phyloP scores from a whole-genome alignment of 2,888 invertebrate genomes.

The Taenaris catops region DNA sequence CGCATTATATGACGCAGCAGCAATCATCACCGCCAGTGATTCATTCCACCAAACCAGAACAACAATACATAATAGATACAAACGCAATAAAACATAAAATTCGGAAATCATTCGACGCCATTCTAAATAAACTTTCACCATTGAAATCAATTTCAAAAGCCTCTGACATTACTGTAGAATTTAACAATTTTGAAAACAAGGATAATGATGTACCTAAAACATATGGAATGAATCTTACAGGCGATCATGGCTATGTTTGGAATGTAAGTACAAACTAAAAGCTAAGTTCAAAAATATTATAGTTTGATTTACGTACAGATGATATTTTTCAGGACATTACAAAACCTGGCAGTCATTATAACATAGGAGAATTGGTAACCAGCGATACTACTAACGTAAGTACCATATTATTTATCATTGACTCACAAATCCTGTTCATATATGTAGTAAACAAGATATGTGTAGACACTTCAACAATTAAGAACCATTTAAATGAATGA shows the following conservation, averaged over 20 bases:
- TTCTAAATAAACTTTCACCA: slow-evolving; percentile 4
- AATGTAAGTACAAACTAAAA: slow-evolving; percentile 17
- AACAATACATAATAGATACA: no score
- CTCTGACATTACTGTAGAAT: background rate
- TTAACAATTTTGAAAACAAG: no score
- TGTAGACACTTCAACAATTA: no score
- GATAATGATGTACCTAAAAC: slow-evolving; percentile 8
- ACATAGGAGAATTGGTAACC: background rate
- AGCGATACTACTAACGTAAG: slow-evolving; percentile 2
- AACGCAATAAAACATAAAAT: no score
- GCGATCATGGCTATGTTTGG: slow-evolving; percentile 21
- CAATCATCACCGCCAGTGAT: no score
- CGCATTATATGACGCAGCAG: no score
- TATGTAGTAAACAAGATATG: no score
- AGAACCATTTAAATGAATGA: no score
- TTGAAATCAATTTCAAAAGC: background rate
- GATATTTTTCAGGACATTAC: slow-evolving; percentile 1
- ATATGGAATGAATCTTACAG: slow-evolving; percentile 17
- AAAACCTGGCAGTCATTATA: slow-evolving; percentile 1
- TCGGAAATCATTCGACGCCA: slow-evolving; percentile 12
- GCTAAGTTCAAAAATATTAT: no score
- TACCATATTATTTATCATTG: background rate
- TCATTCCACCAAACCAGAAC: no score
- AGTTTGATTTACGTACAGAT: background rate
- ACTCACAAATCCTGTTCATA: no score